Evolutionary conservation across 2,888 invertebrate genomes (phyloP).

Genomic region (Drosophila longiperda): DNA sequence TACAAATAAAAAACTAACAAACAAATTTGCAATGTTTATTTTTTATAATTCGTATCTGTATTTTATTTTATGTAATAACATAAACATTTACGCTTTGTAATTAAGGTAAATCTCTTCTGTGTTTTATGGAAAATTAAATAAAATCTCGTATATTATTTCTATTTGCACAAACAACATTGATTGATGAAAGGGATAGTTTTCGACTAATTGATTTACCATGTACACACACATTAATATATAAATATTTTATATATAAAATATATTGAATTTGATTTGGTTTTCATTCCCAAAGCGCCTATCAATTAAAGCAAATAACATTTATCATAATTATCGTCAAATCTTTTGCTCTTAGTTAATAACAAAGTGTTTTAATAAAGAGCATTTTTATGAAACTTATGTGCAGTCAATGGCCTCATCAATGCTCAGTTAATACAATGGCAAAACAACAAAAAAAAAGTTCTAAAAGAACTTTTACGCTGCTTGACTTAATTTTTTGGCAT

Average conservation of each 20-base stretch:
- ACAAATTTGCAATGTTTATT: not conserved
- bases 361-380: conserved; percentile 47
- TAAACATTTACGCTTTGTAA: not conserved
- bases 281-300: conserved; percentile 36
- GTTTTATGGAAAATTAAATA: not conserved
- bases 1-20: not conserved
- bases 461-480: conserved; percentile 48
- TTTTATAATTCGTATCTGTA: not conserved
- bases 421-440: conserved; percentile 42
- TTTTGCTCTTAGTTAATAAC: conserved; percentile 34
- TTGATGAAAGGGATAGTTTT: conserved; percentile 3
- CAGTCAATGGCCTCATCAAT: conserved; percentile 24
- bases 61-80: not conserved
- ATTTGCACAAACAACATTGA: conserved; percentile 6
- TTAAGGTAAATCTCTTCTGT: not conserved
- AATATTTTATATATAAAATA: not conserved
- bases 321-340: conserved; percentile 63
- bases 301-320: conserved; percentile 51
- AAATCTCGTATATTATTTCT: not conserved
- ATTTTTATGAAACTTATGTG: conserved; percentile 43
- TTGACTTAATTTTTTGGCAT: conserved; percentile 68
- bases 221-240: not conserved
- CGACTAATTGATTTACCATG: not conserved
- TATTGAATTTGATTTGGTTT: not conserved
- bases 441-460: conserved; percentile 55